These are phyloP conservation scores for Camptogramma bilineatum DNA, from an alignment of 2,888 invertebrate genomes.

Conservation along the genomic window DNA sequence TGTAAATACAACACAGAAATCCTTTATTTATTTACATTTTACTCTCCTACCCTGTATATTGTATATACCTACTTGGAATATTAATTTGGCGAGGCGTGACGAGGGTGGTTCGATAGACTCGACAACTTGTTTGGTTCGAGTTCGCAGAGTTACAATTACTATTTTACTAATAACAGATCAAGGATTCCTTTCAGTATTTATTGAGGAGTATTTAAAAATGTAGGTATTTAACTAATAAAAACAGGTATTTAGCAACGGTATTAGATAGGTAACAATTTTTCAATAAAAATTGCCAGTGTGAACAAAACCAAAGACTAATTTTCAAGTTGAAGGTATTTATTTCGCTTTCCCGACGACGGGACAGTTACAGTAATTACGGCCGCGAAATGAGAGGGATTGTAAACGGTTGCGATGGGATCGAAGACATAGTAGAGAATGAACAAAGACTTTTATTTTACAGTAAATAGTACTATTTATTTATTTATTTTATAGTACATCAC, in stretches of 20 bases:
- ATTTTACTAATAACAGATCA: too few species aligned
- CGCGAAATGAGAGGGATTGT: neutral
- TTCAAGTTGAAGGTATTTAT: neutral
- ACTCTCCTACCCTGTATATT: neutral
- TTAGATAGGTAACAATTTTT: too few species aligned
- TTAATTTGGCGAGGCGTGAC: conserved; percentile 22
- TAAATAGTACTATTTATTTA: too few species aligned
- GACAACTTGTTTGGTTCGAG: neutral
- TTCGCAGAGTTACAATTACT: neutral
- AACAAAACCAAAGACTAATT: neutral
- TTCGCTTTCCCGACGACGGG: neutral
- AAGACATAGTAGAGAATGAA: neutral
- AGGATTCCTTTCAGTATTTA: too few species aligned
- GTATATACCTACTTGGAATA: conserved; percentile 31
- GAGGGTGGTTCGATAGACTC: conserved; percentile 23
- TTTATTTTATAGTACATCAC: too few species aligned
- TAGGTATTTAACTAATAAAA: too few species aligned
- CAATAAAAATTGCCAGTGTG: neutral
- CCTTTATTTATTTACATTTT: too few species aligned
- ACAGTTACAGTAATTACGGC: conserved; percentile 12
- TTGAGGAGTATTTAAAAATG: too few species aligned
- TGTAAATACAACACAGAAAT: too few species aligned
- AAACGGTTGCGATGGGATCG: conserved; percentile 1
- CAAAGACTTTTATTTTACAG: too few species aligned
- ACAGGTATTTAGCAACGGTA: too few species aligned